Conservation (phyloP, 2,888 invertebrate species). For the Tortricodes alternella region DNA sequence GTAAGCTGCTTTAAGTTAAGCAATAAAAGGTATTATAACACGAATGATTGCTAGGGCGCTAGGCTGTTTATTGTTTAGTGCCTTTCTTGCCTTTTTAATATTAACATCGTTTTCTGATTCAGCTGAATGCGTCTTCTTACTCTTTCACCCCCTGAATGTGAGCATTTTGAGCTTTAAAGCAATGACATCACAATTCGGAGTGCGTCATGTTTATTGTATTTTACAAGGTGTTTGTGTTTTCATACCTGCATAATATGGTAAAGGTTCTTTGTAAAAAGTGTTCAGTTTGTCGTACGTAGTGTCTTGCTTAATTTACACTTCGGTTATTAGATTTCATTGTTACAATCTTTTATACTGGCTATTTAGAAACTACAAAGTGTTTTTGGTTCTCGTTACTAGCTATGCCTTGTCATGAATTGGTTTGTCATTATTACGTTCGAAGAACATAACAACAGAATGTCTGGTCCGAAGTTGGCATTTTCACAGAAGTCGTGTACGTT, state of each 20-base stretch:
- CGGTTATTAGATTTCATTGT: neutral
- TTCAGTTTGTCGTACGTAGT: slow-evolving; percentile 10
- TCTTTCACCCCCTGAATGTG: neutral
- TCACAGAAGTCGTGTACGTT: neutral
- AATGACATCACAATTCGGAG: neutral
- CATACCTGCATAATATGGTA: neutral
- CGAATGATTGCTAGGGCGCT: too few relatives aligned
- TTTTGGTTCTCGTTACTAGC: slow-evolving; percentile 2
- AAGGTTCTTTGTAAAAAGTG: neutral
- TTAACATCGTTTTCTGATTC: too few relatives aligned
- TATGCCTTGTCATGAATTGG: slow-evolving; percentile 3
- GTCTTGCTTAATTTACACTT: neutral
- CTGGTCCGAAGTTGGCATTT: neutral
- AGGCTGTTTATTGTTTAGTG: too few relatives aligned
- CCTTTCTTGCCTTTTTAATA: too few relatives aligned
- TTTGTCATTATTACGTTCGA: neutral
- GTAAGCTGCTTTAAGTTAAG: too few relatives aligned
- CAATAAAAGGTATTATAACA: too few relatives aligned
- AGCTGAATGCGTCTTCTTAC: neutral
- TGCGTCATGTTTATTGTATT: neutral
- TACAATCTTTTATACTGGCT: neutral
- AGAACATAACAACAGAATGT: neutral
- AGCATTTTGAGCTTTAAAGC: neutral
- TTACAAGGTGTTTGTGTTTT: neutral
- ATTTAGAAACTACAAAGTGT: neutral